These are phyloP conservation scores for Macaria liturata DNA, from an alignment of 2,888 invertebrate genomes.

Conservation along the genomic window DNA sequence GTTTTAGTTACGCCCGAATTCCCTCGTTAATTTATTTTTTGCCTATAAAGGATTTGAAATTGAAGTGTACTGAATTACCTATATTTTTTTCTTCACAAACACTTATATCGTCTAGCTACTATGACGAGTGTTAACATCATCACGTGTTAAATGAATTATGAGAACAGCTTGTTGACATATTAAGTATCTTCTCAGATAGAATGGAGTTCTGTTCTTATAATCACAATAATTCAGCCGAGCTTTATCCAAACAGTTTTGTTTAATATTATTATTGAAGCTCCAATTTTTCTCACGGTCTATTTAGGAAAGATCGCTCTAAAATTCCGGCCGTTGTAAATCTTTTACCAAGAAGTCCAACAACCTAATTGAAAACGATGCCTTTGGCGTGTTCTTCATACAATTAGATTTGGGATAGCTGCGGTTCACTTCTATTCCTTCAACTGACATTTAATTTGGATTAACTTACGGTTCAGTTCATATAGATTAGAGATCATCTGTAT, in stretches of 20 bases:
- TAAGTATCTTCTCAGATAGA: background rate
- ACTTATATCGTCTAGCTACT: too few relatives aligned
- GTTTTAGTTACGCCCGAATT: too few relatives aligned
- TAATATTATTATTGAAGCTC: conserved; percentile 8
- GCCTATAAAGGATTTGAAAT: too few relatives aligned
- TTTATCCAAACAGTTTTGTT: conserved; percentile 3
- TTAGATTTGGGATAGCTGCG: conserved; percentile 11
- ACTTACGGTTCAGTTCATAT: conserved; percentile 5
- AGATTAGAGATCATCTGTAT: background rate
- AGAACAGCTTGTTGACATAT: conserved; percentile 1
- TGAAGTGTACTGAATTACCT: too few relatives aligned
- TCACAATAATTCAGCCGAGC: conserved; percentile 6
- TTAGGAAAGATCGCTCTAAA: background rate
- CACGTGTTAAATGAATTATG: conserved; percentile 1
- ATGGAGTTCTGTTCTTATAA: conserved; percentile 14
- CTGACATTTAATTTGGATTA: conserved; percentile 5
- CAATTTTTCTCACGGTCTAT: conserved; percentile 6
- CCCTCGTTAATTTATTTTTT: too few relatives aligned
- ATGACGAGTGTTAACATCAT: conserved; percentile 1
- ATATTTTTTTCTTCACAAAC: too few relatives aligned
- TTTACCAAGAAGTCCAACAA: background rate
- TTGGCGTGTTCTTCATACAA: conserved; percentile 11
- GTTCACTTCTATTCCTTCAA: conserved; percentile 10
- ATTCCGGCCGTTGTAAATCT: background rate
- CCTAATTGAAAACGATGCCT: conserved; percentile 7